phyloP scores from a whole-genome alignment of 2,888 invertebrate genomes.

The Mactromeris polynyma region DNA sequence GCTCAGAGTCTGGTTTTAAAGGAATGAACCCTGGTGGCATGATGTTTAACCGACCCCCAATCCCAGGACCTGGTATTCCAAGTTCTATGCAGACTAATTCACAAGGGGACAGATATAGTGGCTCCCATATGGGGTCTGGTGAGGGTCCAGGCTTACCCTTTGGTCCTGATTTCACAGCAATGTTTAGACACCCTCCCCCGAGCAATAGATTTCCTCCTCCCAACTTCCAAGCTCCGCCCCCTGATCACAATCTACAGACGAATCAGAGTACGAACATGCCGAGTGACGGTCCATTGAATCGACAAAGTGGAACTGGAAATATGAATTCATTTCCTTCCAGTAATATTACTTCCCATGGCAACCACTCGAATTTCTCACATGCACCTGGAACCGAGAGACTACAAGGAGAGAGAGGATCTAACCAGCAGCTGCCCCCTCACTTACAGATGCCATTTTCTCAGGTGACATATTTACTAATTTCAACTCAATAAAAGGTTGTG shows the following conservation, averaged over 20 bases:
- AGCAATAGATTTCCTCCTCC: constrained; percentile 57
- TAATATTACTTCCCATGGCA: constrained; percentile 20
- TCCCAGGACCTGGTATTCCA: constrained; percentile 22
- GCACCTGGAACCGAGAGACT: constrained; percentile 70
- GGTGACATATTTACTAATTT: constrained; percentile 21
- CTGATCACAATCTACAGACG: constrained; percentile 34
- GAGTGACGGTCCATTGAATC: constrained; percentile 3
- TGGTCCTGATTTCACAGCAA: constrained; percentile 48
- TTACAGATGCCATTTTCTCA: constrained; percentile 49
- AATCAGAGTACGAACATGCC: neutral
- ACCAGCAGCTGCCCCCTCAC: constrained; percentile 21
- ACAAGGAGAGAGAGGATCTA: constrained; percentile 43
- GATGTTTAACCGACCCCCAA: constrained; percentile 32
- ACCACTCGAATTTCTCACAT: constrained; percentile 62
- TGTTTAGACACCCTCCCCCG: constrained; percentile 69
- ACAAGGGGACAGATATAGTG: constrained; percentile 41
- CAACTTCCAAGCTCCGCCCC: constrained; percentile 52
- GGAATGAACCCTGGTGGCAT: constrained; percentile 28
- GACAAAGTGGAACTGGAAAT: constrained; percentile 4
- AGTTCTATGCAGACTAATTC: constrained; percentile 32
- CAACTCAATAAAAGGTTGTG: neutral
- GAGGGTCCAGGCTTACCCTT: constrained; percentile 45
- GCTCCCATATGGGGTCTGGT: constrained; percentile 44
- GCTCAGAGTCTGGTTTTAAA: constrained; percentile 34
- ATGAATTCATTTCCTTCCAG: constrained; percentile 11